Evolutionary conservation across 2,888 invertebrate species (phyloP).

Genomic region (Amphipoea oculea): DNA sequence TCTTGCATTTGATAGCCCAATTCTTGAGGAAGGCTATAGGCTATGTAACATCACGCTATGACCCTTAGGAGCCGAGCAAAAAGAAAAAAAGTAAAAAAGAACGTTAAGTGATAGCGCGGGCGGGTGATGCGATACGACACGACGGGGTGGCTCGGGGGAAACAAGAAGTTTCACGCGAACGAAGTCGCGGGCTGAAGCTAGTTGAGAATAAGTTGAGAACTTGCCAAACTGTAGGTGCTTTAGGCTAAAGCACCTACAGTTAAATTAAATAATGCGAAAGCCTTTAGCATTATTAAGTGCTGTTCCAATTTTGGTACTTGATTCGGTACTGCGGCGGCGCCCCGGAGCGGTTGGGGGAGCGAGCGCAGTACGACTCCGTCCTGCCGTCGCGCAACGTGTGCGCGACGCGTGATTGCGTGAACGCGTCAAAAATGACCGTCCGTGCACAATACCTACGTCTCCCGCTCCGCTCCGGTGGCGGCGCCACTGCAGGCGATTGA

Average conservation of each 20-base stretch:
- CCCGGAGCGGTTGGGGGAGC: not conserved
- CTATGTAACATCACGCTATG: too few species aligned
- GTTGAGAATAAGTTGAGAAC: not conserved
- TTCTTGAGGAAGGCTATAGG: too few species aligned
- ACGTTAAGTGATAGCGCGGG: too few species aligned
- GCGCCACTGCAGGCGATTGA: not conserved
- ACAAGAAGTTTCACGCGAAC: too few species aligned
- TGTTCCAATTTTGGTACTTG: not conserved
- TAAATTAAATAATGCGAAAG: too few species aligned
- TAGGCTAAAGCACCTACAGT: too few species aligned
- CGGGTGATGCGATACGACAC: too few species aligned
- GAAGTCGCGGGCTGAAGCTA: too few species aligned
- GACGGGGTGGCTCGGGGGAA: too few species aligned
- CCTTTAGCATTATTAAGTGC: not conserved
- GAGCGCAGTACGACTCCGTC: not conserved
- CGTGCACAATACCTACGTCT: not conserved
- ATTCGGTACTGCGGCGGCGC: not conserved
- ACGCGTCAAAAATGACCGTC: not conserved
- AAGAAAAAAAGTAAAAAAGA: too few species aligned
- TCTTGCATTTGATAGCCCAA: too few species aligned
- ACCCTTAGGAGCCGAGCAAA: too few species aligned
- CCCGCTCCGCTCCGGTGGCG: not conserved
- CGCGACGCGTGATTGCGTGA: not conserved
- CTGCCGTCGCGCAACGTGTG: not conserved
- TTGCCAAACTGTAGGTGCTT: not conserved